Evolutionary conservation across 2,113 vertebrate genomes (phyloP).

Genomic region (Zeus faber): DNA sequence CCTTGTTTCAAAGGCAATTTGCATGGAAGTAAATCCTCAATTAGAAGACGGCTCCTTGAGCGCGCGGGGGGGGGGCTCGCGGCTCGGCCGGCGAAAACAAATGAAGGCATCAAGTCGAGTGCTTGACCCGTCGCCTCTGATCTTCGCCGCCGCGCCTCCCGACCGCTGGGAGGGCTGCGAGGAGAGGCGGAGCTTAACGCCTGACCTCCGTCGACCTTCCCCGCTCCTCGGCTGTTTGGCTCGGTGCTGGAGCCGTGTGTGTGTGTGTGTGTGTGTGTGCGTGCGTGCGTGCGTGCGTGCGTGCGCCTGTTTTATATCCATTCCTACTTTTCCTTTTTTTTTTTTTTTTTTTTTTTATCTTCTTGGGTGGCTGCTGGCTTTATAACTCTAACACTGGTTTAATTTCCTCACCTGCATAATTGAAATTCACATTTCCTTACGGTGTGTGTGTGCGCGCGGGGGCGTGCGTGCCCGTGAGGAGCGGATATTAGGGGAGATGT

Average conservation of each 20-base stretch:
- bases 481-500: slow-evolving; percentile 72
- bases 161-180: slow-evolving; percentile 1
- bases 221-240: slow-evolving; percentile 19
- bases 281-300: slow-evolving; percentile 28
- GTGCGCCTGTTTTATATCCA: slow-evolving; percentile 1
- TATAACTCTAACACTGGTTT: slow-evolving; percentile 64
- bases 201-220: slow-evolving; percentile 48
- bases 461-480: slow-evolving; percentile 33
- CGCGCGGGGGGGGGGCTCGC: neutral
- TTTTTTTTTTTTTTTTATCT: slow-evolving; percentile 45
- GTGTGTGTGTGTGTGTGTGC: slow-evolving; percentile 22
- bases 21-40: slow-evolving; percentile 40
- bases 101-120: slow-evolving; percentile 6
- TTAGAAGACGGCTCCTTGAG: slow-evolving; percentile 34
- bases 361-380: slow-evolving; percentile 46
- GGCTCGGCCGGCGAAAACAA: slow-evolving; percentile 2
- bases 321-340: neutral
- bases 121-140: neutral
- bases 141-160: neutral
- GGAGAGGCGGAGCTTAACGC: slow-evolving; percentile 17
- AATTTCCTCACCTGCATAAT: slow-evolving; percentile 70
- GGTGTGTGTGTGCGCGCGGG: slow-evolving; percentile 15
- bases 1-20: slow-evolving; percentile 27
- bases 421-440: slow-evolving; percentile 71
- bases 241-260: neutral